Base-by-base conservation (phyloP, 2,888 invertebrate genomes). In the Eristalis tenax region DNA sequence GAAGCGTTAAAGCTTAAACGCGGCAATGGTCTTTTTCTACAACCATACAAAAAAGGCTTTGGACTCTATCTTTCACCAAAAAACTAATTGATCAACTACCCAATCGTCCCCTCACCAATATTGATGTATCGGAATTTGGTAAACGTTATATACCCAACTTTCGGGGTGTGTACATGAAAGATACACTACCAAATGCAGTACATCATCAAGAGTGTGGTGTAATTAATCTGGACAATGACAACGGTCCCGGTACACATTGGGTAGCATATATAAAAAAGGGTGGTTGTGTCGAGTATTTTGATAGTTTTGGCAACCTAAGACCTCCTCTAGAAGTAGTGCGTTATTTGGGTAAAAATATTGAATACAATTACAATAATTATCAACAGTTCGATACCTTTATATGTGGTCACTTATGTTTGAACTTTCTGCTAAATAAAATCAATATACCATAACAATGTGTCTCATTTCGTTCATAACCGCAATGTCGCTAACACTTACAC, bases 271-370 rank as follows among this genome's bases (percentile, higher is more conserved):
- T 83, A 40, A 92, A 92, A 89, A 88, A 91, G 8, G 22, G 38
- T 1, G 32, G 32, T 18, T 10, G 1, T 8, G n/a, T 35, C 15
- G 83, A 89, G 57, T 93, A 92, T 88, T 92, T 90, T 89, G 92
- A 92, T 83, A 91, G 91, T 76, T 92, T 91, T 83, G 92, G 91
- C 6, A 90, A 92, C 88, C 84, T 92, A 50, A 89, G 86, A 75
- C 91, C 91, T 6, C 90, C 91, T 0, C n/a, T 73, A 57, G 91
- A 91, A 89, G 63, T 91, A 10, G 88, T 90, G 28, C 89, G 89
- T n/a, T 91, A 91, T 74, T 77, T 89, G 28, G 84, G 86, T 56
- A 65, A 63, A 56, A 66, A 88, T 40, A 86, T 89, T 23, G n/a
- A 75, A 35, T 91, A 91, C 69, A 91, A 91, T 88, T 90, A 91